Evolutionary conservation across 2,888 invertebrate species (phyloP).

Genomic region (Oeneis ivallda): DNA sequence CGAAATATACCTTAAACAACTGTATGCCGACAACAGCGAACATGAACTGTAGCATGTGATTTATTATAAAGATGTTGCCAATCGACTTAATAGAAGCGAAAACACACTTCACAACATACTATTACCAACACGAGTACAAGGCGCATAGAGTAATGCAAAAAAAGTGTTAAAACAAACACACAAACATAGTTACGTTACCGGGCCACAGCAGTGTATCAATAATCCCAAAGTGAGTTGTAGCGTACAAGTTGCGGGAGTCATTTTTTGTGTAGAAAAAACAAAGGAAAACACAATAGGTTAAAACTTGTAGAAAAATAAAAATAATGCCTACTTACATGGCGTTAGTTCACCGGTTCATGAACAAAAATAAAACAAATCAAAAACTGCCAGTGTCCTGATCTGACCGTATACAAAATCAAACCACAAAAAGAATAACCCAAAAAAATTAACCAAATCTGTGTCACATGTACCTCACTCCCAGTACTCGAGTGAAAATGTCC

Average conservation of each 20-base stretch:
- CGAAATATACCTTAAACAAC: slow-evolving; percentile 94
- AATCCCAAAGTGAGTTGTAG: slow-evolving; percentile 60
- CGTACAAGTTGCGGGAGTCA: slow-evolving; percentile 54
- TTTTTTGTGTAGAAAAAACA: slow-evolving; percentile 53
- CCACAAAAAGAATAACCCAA: slow-evolving; percentile 35
- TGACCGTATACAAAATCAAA: slow-evolving; percentile 54
- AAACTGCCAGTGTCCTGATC: slow-evolving; percentile 67
- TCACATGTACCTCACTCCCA: slow-evolving; percentile 69
- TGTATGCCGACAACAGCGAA: slow-evolving; percentile 99
- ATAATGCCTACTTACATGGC: slow-evolving; percentile 63
- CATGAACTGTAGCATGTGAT: slow-evolving; percentile 99
- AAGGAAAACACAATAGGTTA: slow-evolving; percentile 53
- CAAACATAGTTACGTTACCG: slow-evolving; percentile 61
- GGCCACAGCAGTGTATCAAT: slow-evolving; percentile 51
- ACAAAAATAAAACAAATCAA: slow-evolving; percentile 53
- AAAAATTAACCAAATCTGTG: slow-evolving; percentile 29
- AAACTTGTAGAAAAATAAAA: slow-evolving; percentile 39
- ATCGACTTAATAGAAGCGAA: slow-evolving; percentile 98
- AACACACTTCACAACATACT: slow-evolving; percentile 99
- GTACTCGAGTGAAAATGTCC: slow-evolving; percentile 73
- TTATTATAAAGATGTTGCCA: slow-evolving; percentile 99
- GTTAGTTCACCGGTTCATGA: slow-evolving; percentile 58
- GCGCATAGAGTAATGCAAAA: slow-evolving; percentile 44
- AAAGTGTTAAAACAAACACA: slow-evolving; percentile 41
- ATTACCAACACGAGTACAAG: slow-evolving; percentile 49